These are phyloP conservation scores for Aphis gossypii DNA, from an alignment of 1,140 invertebrate genomes.

Conservation along the genomic window DNA sequence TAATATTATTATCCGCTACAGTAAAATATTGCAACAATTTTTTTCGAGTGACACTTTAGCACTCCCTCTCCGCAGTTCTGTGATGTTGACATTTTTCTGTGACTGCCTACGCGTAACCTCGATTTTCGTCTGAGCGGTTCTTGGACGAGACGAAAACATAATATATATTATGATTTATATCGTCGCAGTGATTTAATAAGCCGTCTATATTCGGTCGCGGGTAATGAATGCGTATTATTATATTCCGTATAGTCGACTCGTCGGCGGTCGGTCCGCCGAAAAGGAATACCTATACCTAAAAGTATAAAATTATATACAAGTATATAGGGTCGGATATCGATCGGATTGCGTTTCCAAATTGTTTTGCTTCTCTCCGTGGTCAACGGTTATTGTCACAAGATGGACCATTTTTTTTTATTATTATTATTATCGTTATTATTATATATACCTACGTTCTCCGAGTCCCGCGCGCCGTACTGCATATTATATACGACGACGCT, in stretches of 20 bases:
- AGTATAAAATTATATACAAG: neutral
- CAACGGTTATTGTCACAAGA: neutral
- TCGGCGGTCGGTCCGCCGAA: neutral
- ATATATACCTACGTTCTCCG: neutral
- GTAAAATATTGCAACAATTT: neutral
- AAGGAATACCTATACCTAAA: neutral
- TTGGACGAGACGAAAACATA: neutral
- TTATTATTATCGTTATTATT: neutral
- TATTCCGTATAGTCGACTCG: neutral
- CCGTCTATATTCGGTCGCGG: neutral
- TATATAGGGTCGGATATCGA: neutral
- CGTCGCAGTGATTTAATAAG: neutral
- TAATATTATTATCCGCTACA: neutral
- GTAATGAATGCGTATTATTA: neutral
- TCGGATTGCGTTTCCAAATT: neutral
- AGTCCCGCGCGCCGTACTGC: neutral
- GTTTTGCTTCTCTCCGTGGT: neutral
- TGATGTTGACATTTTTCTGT: neutral
- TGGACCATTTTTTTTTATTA: neutral
- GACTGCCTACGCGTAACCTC: neutral
- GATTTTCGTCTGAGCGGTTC: neutral
- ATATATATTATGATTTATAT: neutral
- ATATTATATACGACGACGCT: neutral
- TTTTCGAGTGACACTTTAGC: neutral
- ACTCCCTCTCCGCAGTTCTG: neutral